These are phyloP conservation scores for Mythimna pallens DNA, from an alignment of 2,888 invertebrate genomes.

Conservation along the genomic window DNA sequence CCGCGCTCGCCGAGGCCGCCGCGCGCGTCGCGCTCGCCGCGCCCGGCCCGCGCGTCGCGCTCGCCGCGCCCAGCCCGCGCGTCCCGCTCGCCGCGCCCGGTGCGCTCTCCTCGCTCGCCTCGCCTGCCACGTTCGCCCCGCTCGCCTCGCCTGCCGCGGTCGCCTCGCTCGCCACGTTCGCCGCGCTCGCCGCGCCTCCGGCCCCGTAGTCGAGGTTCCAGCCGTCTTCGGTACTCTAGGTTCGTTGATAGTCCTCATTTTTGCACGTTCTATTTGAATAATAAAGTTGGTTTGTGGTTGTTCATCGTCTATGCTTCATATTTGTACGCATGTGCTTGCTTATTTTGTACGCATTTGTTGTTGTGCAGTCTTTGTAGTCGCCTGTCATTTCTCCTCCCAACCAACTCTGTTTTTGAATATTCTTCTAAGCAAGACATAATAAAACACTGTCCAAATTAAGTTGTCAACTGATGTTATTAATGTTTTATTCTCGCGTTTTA, in stretches of 20 bases:
- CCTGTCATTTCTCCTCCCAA: slow-evolving; percentile 18
- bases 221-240: slow-evolving; percentile 86
- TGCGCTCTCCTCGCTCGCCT: slow-evolving; percentile 72
- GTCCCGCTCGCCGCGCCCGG: slow-evolving; percentile 68
- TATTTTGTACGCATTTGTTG: slow-evolving; percentile 48
- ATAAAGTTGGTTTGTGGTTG: slow-evolving; percentile 23
- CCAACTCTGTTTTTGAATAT: slow-evolving; percentile 7
- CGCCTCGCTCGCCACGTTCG: slow-evolving; percentile 62
- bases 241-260: slow-evolving; percentile 71
- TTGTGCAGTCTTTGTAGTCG: slow-evolving; percentile 46
- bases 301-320: slow-evolving; percentile 51
- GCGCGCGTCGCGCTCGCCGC: slow-evolving; percentile 68
- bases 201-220: slow-evolving; percentile 80
- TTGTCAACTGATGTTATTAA: background rate
- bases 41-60: slow-evolving; percentile 60
- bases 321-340: slow-evolving; percentile 56
- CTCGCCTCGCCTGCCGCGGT: slow-evolving; percentile 69
- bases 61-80: slow-evolving; percentile 69
- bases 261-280: slow-evolving; percentile 41
- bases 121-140: slow-evolving; percentile 72
- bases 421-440: background rate
- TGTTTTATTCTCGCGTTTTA: slow-evolving; percentile 7
- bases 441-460: slow-evolving; percentile 14
- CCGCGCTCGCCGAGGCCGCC: slow-evolving; percentile 72
- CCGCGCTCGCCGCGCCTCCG: slow-evolving; percentile 72